Conservation (phyloP, 2,113 vertebrate species). For the Hippopotamus amphibius region DNA sequence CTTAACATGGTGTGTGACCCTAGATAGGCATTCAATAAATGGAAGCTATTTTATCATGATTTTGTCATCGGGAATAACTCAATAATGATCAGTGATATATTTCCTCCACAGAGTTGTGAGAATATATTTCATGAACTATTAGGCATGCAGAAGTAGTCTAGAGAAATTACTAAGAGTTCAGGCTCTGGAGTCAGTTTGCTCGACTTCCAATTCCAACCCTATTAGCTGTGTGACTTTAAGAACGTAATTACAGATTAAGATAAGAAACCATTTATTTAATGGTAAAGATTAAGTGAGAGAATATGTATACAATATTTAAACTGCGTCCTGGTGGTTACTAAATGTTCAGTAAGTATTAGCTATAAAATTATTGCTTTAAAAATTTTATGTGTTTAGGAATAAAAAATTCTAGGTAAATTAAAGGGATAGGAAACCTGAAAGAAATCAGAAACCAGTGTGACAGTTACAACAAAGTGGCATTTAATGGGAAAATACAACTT, state of each 20-base stretch:
- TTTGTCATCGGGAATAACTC: slow-evolving; percentile 25
- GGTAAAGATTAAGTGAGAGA: not conserved
- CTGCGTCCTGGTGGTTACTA: not conserved
- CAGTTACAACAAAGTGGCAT: not conserved
- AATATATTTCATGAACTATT: not conserved
- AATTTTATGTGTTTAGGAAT: not conserved
- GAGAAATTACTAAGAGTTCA: not conserved
- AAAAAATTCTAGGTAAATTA: not conserved
- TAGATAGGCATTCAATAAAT: not conserved
- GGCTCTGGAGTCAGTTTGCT: not conserved
- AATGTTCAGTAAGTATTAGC: not conserved
- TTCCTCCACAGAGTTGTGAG: not conserved
- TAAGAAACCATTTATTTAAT: not conserved
- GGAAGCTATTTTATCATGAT: not conserved
- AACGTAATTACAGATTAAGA: not conserved
- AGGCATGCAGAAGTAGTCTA: not conserved
- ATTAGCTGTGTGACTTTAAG: not conserved
- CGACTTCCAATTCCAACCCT: not conserved
- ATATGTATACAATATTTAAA: not conserved
- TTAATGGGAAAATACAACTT: not conserved
- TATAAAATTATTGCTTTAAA: not conserved
- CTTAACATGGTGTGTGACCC: not conserved
- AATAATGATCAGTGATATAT: not conserved
- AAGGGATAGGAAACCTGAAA: not conserved
- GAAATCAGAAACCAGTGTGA: not conserved